Conservation (phyloP, 2,113 vertebrate species). For the Coptodon rendalli region DNA sequence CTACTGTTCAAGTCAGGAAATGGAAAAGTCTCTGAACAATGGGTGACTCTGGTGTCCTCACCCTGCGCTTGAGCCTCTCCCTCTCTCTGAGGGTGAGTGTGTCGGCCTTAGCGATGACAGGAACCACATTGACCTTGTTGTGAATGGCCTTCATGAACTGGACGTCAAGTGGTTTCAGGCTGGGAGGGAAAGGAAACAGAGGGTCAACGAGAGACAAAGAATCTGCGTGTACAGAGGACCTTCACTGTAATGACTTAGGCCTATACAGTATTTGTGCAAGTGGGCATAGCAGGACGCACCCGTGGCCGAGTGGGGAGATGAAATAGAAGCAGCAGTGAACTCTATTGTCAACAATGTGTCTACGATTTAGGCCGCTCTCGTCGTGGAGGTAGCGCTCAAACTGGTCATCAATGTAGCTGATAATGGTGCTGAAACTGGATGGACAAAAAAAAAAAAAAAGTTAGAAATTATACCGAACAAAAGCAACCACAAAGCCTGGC, state of each 20-base stretch:
- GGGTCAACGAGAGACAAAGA: background rate
- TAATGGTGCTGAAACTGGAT: conserved; percentile 93
- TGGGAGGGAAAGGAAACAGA: conserved; percentile 32
- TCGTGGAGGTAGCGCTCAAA: conserved; percentile 98
- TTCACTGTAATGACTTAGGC: background rate
- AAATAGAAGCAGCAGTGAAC: conserved; percentile 99
- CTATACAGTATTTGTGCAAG: background rate
- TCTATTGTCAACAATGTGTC: conserved; percentile 94
- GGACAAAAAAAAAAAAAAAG: background rate
- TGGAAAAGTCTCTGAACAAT: background rate
- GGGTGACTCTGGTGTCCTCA: conserved; percentile 49
- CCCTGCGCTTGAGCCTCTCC: conserved; percentile 92
- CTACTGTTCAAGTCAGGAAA: conserved; percentile 3
- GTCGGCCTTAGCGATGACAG: conserved; percentile 80
- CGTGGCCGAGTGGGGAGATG: conserved; percentile 95
- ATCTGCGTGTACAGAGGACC: background rate
- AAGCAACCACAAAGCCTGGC: background rate
- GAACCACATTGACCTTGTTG: conserved; percentile 81
- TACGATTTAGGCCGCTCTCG: conserved; percentile 92
- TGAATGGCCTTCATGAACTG: conserved; percentile 84
- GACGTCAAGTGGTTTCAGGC: conserved; percentile 79
- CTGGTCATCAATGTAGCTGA: conserved; percentile 96
- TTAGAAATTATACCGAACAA: background rate
- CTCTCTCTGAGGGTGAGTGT: conserved; percentile 85
- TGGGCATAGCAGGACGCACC: conserved; percentile 67